A percentile compares a stretch with the other conserved stretches of the same genome.
Evolutionary conservation across 2,888 invertebrate genomes (phyloP).

Genomic region (Eupithecia insigniata): DNA sequence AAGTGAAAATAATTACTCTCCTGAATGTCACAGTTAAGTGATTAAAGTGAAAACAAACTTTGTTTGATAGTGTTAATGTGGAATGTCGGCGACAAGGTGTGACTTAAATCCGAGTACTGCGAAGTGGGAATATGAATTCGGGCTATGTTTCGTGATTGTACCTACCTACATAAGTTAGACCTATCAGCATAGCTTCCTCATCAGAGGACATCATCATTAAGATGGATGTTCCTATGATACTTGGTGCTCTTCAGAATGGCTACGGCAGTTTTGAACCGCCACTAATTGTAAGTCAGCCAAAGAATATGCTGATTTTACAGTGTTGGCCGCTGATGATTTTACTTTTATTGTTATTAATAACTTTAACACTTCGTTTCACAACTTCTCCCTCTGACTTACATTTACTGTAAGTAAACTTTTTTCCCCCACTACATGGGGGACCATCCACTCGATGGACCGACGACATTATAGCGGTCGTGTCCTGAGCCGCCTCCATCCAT

Average conservation of each 20-base stretch:
- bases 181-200: neutral
- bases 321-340: no score
- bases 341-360: no score
- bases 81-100: neutral
- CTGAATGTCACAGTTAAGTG: conserved; percentile 51
- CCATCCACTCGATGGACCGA: no score
- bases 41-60: conserved; percentile 56
- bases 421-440: no score
- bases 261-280: no score
- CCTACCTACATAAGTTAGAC: neutral
- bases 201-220: neutral
- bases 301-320: no score
- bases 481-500: no score
- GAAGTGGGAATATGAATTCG: neutral
- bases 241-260: neutral
- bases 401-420: no score
- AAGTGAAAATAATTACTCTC: conserved; percentile 60
- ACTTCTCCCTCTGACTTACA: no score
- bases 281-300: no score
- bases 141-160: neutral
- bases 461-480: no score
- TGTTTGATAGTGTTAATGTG: neutral
- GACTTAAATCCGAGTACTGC: neutral
- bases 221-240: neutral
- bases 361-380: no score